These are phyloP conservation scores for Phyllostomus hastatus DNA, from an alignment of 2,113 vertebrate species.

Conservation along the genomic window DNA sequence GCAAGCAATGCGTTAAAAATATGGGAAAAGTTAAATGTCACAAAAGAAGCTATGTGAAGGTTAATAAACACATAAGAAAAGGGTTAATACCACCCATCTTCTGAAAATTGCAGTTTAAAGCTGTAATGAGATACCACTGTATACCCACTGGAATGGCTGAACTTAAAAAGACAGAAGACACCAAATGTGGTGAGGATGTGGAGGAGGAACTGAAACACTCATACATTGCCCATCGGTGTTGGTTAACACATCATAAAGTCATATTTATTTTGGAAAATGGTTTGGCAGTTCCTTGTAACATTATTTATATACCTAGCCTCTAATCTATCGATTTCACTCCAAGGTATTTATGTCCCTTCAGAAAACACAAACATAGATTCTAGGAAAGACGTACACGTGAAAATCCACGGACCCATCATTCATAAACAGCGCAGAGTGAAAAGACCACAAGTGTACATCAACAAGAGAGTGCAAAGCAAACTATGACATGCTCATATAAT, in stretches of 20 bases:
- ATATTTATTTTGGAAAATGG: not conserved
- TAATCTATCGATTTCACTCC: not conserved
- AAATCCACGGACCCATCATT: not conserved
- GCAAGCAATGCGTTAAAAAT: not conserved
- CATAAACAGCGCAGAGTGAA: not conserved
- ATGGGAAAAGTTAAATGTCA: not conserved
- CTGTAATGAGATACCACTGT: not conserved
- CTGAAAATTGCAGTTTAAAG: not conserved
- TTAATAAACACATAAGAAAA: not conserved
- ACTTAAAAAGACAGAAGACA: not conserved
- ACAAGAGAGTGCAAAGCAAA: not conserved
- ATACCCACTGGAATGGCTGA: not conserved
- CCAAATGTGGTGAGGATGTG: not conserved
- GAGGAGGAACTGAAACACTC: not conserved
- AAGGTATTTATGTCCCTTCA: not conserved
- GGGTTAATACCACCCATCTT: not conserved
- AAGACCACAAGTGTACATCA: not conserved
- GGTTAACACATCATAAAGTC: not conserved
- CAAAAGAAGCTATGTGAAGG: not conserved
- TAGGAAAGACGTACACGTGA: not conserved
- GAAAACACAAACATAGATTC: not conserved
- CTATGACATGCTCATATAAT: not conserved
- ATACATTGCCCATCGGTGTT: not conserved
- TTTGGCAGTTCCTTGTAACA: not conserved
- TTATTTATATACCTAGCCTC: not conserved